Conservation (phyloP, 2,888 invertebrate genomes). For the Tyria jacobaeae region DNA sequence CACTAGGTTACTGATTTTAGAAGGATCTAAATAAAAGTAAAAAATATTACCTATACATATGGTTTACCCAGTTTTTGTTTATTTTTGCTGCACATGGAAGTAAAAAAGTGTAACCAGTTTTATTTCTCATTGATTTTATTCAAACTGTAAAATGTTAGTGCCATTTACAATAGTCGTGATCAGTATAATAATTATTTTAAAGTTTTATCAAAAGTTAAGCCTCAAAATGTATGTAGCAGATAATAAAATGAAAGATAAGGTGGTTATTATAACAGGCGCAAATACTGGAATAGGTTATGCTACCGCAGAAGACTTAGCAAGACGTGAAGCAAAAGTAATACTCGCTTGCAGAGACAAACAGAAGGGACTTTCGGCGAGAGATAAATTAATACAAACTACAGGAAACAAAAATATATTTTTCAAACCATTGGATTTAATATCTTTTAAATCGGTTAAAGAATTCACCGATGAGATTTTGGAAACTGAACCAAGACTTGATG, state of each 20-base stretch:
- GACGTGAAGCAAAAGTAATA: constrained; percentile 82
- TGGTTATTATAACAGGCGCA: constrained; percentile 69
- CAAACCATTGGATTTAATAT: constrained; percentile 90
- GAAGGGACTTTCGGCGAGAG: constrained; percentile 69
- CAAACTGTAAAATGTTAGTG: constrained; percentile 11
- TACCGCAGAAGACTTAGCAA: constrained; percentile 71
- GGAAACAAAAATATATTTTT: constrained; percentile 89
- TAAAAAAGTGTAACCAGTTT: not conserved
- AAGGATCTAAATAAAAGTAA: not conserved
- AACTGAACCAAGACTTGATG: constrained; percentile 89
- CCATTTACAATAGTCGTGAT: constrained; percentile 2
- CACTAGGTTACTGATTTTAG: not conserved
- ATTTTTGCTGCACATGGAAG: not conserved
- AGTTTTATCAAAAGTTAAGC: constrained; percentile 47
- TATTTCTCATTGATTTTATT: not conserved
- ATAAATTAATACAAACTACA: constrained; percentile 87
- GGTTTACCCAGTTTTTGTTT: not conserved
- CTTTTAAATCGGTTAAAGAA: constrained; percentile 90
- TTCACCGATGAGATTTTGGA: constrained; percentile 92
- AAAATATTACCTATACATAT: no score
- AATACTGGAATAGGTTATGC: constrained; percentile 69
- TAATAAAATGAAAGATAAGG: constrained; percentile 54
- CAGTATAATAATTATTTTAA: constrained; percentile 27
- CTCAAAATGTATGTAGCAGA: constrained; percentile 29
- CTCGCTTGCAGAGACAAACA: constrained; percentile 80